These are phyloP conservation scores for Turdus rufiventris DNA, from an alignment of 2,113 vertebrate genomes.

Conservation along the genomic window DNA sequence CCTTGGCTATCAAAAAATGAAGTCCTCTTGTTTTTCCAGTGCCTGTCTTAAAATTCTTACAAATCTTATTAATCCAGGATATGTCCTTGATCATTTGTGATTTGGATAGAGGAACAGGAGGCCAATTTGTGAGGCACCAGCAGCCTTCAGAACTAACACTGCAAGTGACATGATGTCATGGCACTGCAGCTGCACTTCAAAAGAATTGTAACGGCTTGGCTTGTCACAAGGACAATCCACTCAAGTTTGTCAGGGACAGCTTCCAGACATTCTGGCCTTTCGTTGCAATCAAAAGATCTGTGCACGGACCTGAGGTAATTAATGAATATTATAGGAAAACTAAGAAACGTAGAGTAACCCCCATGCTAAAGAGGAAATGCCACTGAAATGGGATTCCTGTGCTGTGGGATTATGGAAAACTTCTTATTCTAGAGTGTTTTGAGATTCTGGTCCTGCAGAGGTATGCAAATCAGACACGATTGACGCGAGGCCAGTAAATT, in stretches of 20 bases:
- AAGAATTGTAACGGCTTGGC: background rate
- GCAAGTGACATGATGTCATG: constrained; percentile 12
- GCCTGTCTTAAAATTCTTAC: background rate
- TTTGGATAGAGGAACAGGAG: constrained; percentile 1
- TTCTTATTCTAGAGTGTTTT: background rate
- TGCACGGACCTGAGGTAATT: background rate
- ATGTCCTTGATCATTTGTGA: constrained; percentile 20
- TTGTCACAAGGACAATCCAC: constrained; percentile 30
- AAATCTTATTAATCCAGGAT: background rate
- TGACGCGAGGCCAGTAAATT: background rate
- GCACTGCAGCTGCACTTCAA: constrained; percentile 54
- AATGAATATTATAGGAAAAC: constrained; percentile 4
- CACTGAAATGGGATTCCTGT: background rate
- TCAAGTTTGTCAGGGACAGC: constrained; percentile 40
- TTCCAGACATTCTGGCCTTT: constrained; percentile 13
- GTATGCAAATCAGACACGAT: background rate
- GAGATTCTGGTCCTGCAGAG: background rate
- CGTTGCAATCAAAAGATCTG: constrained; percentile 17
- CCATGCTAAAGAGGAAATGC: constrained; percentile 7
- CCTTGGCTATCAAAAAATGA: background rate
- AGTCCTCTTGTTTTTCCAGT: background rate
- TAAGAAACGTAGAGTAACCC: background rate
- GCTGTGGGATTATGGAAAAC: background rate
- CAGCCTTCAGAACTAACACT: constrained; percentile 44
- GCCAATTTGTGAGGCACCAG: background rate